Base-by-base conservation (phyloP, 2,113 vertebrate species). In the Tichodroma muraria region DNA sequence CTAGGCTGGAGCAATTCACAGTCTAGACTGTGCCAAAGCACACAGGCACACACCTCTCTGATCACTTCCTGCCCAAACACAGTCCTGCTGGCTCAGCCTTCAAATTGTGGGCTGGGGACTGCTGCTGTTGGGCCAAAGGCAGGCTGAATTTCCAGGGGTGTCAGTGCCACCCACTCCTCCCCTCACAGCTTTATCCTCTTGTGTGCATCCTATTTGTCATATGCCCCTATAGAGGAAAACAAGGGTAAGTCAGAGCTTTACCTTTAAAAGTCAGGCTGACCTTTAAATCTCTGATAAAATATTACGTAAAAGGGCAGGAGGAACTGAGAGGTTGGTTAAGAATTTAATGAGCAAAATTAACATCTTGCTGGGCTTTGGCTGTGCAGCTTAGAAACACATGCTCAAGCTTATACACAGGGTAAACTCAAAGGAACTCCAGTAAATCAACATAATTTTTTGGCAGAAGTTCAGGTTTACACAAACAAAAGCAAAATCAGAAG, bases 21-120 rank as follows among this genome's bases (percentile, higher is more conserved):
- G 95, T 52, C n/a, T 31, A 24, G 76, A 50, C 83, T 42, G 80
- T 90, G 96, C 97, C 97, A 97, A 97, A 97, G 90, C 83, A 97
- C 94, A 97, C 95, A 95, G 91, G 94, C 96, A 97, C 96, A 97
- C 95, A 96, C 94, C 96, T 94, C 95, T 94, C 88, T 93, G 97
- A 97, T 97, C 18, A 5, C 76, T 97, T 97, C 97, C 97, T 97
- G 94, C 87, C 83, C 92, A 85, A 97, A 97, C 94, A 97, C 80
- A 96, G 88, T 56, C 81, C 42, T 64, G 72, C 92, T 93, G 77
- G 78, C 83, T 92, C 78, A 88, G 19, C 66, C 69, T 61, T 90
- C 72, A 52, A 61, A 95, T 88, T 30, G 35, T 47, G 50, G 65
- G 91, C 80, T 89, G 71, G 72, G 91, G 92, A 92, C 40, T 65